These are phyloP conservation scores for Mycetomoellerius zeteki DNA, from an alignment of 1,140 invertebrate species.

Conservation along the genomic window DNA sequence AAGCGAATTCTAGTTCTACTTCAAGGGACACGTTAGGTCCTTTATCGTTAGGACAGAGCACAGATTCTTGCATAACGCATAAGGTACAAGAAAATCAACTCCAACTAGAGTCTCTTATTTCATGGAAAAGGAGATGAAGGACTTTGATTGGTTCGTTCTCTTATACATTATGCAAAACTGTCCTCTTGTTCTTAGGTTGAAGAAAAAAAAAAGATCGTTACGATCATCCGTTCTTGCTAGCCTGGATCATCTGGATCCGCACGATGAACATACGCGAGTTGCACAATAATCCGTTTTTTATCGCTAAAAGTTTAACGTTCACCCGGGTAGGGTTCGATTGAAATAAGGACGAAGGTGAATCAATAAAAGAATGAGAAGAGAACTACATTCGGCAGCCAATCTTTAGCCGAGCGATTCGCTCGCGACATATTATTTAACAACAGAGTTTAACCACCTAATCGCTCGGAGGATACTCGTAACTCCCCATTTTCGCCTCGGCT, in stretches of 20 bases:
- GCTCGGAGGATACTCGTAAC: conserved; percentile 76
- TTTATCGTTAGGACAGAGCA: too few species aligned
- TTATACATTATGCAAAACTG: too few species aligned
- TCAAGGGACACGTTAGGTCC: too few species aligned
- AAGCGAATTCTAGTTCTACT: neutral
- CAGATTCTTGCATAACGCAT: too few species aligned
- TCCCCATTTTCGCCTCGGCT: conserved; percentile 65
- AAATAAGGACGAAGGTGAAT: too few species aligned
- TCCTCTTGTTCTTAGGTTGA: neutral
- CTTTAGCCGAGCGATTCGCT: conserved; percentile 80
- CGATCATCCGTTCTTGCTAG: neutral
- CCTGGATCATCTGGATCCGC: neutral
- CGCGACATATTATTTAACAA: conserved; percentile 86
- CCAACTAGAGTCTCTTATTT: neutral
- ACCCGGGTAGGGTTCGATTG: neutral
- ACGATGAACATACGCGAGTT: neutral
- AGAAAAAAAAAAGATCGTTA: neutral
- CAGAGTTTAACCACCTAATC: conserved; percentile 84
- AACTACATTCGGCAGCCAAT: conserved; percentile 59
- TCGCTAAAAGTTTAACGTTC: neutral
- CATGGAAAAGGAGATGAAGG: too few species aligned
- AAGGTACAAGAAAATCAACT: neutral
- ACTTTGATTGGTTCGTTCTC: too few species aligned
- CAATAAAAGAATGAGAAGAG: neutral
- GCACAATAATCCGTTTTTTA: neutral